Conservation (phyloP, 2,113 vertebrate genomes). For the Ceyx cyanopectus region DNA sequence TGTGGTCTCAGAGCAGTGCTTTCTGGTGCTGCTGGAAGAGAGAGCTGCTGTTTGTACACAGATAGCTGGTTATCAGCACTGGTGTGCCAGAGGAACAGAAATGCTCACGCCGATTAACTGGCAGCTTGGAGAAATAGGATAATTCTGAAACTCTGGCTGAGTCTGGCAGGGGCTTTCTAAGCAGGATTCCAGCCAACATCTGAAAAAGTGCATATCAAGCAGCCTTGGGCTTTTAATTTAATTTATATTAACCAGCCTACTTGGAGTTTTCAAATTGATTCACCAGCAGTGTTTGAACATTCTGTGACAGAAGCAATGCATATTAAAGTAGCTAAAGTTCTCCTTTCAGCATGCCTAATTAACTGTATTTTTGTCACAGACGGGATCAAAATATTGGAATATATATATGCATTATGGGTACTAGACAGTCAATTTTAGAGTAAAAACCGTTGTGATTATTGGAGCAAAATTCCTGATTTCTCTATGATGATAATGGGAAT, state of each 20-base stretch:
- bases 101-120: neutral
- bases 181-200: neutral
- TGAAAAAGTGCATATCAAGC: conserved; percentile 48
- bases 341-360: conserved; percentile 51
- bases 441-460: neutral
- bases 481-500: neutral
- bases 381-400: conserved; percentile 8
- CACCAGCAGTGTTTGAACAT: conserved; percentile 42
- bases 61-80: neutral
- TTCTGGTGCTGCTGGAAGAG: neutral
- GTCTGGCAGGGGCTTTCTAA: neutral
- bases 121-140: conserved; percentile 17
- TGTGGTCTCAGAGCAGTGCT: neutral
- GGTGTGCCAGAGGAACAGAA: neutral
- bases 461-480: neutral
- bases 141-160: neutral
- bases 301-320: conserved; percentile 63
- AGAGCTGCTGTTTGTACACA: neutral
- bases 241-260: conserved; percentile 60
- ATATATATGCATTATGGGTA: neutral
- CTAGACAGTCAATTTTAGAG: neutral
- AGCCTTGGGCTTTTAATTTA: conserved; percentile 60
- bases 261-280: conserved; percentile 63
- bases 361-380: conserved; percentile 11
- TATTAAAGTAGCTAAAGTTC: conserved; percentile 57